phyloP scores from a whole-genome alignment of 2,888 invertebrate genomes.

The Digitonthophagus gazella region DNA sequence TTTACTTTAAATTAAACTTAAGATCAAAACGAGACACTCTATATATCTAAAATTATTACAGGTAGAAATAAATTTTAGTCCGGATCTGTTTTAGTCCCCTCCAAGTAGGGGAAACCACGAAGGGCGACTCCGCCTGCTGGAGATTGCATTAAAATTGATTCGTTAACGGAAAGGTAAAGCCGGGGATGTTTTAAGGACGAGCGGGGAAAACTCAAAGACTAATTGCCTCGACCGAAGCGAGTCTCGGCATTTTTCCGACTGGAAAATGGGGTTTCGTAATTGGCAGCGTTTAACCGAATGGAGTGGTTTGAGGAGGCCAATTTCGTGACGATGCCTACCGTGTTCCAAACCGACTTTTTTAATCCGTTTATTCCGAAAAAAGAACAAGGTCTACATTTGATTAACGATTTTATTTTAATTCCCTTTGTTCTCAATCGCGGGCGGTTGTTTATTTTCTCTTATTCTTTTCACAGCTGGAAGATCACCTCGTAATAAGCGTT shows the following conservation, averaged over 20 bases:
- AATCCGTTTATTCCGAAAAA: no score
- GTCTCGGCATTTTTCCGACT: not conserved
- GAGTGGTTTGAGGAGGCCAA: not conserved
- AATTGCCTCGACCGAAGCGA: not conserved
- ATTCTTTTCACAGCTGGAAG: not conserved
- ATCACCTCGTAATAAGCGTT: not conserved
- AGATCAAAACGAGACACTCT: no score
- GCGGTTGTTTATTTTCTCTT: not conserved
- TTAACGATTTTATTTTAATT: not conserved
- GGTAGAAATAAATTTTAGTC: not conserved
- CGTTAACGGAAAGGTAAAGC: slow-evolving; percentile 8
- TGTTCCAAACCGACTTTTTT: not conserved
- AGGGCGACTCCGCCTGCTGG: not conserved
- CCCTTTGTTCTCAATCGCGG: not conserved
- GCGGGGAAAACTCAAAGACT: not conserved
- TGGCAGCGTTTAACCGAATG: not conserved
- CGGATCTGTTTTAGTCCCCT: not conserved
- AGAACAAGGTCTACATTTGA: not conserved
- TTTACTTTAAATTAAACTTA: no score
- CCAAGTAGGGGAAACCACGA: slow-evolving; percentile 1
- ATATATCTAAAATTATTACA: no score
- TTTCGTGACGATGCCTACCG: not conserved
- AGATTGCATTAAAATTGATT: slow-evolving; percentile 15
- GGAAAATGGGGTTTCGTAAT: not conserved
- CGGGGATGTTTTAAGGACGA: not conserved